These are phyloP conservation scores for Seira sanloemensis DNA, from an alignment of 2,888 invertebrate species.

Conservation along the genomic window DNA sequence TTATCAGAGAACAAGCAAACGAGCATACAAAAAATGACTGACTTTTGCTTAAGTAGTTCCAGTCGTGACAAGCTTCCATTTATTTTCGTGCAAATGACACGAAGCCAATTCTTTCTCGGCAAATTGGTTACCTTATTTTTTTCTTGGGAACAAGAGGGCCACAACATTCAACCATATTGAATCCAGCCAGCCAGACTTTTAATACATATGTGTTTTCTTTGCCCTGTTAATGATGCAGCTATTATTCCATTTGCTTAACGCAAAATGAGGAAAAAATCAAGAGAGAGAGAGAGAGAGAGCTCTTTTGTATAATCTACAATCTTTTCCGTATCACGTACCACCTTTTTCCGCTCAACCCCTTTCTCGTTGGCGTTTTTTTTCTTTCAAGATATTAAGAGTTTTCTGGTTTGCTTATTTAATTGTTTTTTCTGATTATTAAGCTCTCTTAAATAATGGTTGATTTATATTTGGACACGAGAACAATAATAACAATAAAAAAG, in stretches of 20 bases:
- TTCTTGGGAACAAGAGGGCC: not conserved
- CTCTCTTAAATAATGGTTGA: slow-evolving; percentile 61
- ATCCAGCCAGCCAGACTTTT: not conserved
- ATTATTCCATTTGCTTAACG: slow-evolving; percentile 5
- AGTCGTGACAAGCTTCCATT: slow-evolving; percentile 72
- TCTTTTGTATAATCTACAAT: slow-evolving; percentile 24
- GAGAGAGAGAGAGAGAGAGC: not conserved
- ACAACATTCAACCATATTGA: too few species aligned
- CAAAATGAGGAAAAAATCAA: not conserved
- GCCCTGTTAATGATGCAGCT: not conserved
- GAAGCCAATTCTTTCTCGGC: slow-evolving; percentile 60
- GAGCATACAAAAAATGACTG: slow-evolving; percentile 36
- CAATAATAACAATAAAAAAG: slow-evolving; percentile 45
- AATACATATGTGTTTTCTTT: not conserved
- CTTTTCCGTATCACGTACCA: slow-evolving; percentile 63
- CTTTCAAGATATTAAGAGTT: slow-evolving; percentile 45
- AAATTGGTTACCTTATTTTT: slow-evolving; percentile 58
- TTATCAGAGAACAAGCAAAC: slow-evolving; percentile 47
- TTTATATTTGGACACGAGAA: slow-evolving; percentile 62
- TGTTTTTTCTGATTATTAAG: slow-evolving; percentile 61
- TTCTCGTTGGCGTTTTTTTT: slow-evolving; percentile 33
- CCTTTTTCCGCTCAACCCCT: slow-evolving; percentile 61
- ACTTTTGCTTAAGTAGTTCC: slow-evolving; percentile 69
- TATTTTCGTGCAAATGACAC: slow-evolving; percentile 71
- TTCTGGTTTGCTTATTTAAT: slow-evolving; percentile 62